phyloP scores from a whole-genome alignment of 2,797 vertebrate genomes.

The Poliocrania exsul region DNA sequence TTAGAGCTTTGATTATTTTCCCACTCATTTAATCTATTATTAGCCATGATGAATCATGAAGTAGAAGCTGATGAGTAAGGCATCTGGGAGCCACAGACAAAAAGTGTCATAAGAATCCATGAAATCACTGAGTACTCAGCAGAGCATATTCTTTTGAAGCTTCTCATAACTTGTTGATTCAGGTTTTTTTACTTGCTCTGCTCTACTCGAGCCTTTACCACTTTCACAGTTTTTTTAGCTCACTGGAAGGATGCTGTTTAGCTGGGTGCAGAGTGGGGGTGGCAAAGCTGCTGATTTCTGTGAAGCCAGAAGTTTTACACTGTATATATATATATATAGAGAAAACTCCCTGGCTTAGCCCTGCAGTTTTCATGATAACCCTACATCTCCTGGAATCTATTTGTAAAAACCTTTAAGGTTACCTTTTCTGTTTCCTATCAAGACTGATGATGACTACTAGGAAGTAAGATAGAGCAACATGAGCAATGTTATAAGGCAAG shows the following conservation, averaged over 20 bases:
- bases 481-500: not conserved
- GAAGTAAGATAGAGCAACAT: not conserved
- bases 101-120: not conserved
- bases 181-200: not conserved
- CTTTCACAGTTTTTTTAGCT: not conserved
- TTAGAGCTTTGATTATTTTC: constrained; percentile 53
- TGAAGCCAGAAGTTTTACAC: not conserved
- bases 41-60: constrained; percentile 2
- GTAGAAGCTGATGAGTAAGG: not conserved
- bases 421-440: not conserved
- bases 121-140: not conserved
- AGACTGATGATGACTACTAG: not conserved
- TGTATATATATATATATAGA: too few species aligned
- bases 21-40: not conserved
- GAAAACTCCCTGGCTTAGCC: not conserved
- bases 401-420: not conserved
- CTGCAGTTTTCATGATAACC: not conserved
- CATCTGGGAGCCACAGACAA: not conserved
- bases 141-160: not conserved
- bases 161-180: not conserved
- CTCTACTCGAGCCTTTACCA: not conserved
- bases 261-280: not conserved
- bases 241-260: not conserved
- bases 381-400: not conserved
- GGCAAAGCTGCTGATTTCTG: not conserved